phyloP scores from a whole-genome alignment of 2,113 vertebrate species.

The Muntiacus muntjak region DNA sequence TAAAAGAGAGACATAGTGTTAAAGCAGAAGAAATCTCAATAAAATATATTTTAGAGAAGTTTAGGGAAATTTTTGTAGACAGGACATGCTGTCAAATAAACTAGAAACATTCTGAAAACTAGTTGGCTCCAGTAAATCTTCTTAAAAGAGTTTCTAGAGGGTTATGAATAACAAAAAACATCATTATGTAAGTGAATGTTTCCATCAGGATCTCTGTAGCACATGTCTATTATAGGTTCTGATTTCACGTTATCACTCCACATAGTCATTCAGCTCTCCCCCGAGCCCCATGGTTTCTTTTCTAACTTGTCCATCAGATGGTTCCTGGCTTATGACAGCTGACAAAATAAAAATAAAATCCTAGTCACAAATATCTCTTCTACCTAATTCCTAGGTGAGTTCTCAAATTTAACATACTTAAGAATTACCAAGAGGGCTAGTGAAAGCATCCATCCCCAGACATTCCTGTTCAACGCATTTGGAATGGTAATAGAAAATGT shows the following conservation, averaged over 20 bases:
- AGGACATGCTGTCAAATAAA: neutral
- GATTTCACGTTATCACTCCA: neutral
- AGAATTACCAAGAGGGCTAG: neutral
- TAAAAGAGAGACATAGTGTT: neutral
- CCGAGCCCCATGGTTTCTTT: neutral
- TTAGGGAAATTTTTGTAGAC: neutral
- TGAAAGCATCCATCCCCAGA: neutral
- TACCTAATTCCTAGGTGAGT: neutral
- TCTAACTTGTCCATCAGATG: neutral
- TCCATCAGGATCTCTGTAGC: neutral
- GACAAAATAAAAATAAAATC: neutral
- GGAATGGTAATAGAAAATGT: neutral
- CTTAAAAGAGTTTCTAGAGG: neutral
- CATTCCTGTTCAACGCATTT: neutral
- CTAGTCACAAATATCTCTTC: neutral
- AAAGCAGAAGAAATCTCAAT: neutral
- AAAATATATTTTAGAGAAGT: neutral
- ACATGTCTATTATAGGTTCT: neutral
- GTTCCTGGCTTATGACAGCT: neutral
- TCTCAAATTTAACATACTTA: neutral
- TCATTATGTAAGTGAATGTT: neutral
- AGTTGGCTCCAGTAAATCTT: neutral
- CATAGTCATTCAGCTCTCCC: neutral
- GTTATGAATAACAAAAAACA: neutral
- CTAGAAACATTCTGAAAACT: neutral